Evolutionary conservation across 2,888 invertebrate genomes (phyloP), one percentile per base, ranked within the genome.

Genomic region (Drosophila kanekoi): DNA sequence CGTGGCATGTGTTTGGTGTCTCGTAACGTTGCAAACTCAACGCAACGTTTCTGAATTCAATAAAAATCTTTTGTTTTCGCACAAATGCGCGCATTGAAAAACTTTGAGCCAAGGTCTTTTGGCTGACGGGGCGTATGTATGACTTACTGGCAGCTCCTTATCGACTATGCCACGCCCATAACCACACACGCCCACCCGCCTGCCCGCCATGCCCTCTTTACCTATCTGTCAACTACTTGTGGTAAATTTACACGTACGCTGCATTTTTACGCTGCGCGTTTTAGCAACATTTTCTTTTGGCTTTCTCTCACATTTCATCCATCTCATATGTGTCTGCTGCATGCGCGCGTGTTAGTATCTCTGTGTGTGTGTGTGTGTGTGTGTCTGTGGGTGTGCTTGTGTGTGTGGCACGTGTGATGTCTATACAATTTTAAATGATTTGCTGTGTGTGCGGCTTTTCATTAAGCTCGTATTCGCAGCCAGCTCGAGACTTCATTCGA

Each of bases 21-120:
- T 52, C 13, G 20, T 49, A 45, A 23, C 35, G 20, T n/a, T 23
- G 54, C 53, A 47, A 60, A 38, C 51, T 51, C 40, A 52, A 52
- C 47, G 53, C 65, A 61, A 67, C 67, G 74, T 63, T 84, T 75
- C 77, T 77, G 81, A 87, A 85, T 85, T 85, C 89, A 85, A 85
- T 85, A 85, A 87, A 87, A 85, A 84, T 81, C 89, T 85, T 89
- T 89, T 89, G 84, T 85, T 89, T 89, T 89, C 74, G 60, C 56
- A 49, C 14, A 41, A 64, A 71, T 28, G 28, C 28, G 83, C 54
- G 68, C 71, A 86, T 88, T 88, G 83, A 88, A 88, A 83, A 88
- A 79, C 67, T 87, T 79, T 79, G 88, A 83, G 86, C 86, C 82
- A 81, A 77, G 79, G 78, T 80, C 75, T 65, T 63, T 68, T 53